phyloP scores from a whole-genome alignment of 2,113 vertebrate genomes.

The Ctenodactylus gundi region DNA sequence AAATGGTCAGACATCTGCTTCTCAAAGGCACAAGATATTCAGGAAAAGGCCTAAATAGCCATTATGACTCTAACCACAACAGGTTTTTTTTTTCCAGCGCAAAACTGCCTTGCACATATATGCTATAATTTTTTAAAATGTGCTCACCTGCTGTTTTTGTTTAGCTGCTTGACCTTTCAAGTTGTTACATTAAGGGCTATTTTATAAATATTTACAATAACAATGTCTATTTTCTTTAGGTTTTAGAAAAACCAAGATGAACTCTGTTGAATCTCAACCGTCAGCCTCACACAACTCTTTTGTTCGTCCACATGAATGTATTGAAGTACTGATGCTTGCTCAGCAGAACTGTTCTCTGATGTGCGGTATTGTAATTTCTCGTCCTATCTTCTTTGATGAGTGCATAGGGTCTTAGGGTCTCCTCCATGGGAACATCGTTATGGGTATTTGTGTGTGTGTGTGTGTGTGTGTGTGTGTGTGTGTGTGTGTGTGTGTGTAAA shows the following conservation, averaged over 20 bases:
- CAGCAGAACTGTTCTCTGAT: neutral
- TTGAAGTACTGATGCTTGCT: neutral
- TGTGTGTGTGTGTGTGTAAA: too few species aligned
- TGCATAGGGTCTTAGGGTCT: neutral
- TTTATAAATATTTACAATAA: constrained; percentile 9
- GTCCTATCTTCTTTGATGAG: neutral
- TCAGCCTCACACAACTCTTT: neutral
- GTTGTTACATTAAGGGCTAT: neutral
- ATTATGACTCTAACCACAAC: neutral
- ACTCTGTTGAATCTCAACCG: neutral
- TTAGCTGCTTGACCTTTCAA: neutral
- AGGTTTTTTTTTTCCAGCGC: neutral
- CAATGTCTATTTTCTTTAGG: neutral
- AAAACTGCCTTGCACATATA: neutral
- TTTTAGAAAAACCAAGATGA: neutral
- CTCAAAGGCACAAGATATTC: neutral
- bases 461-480: too few species aligned
- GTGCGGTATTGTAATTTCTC: neutral
- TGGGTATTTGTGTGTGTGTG: too few species aligned
- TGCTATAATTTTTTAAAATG: neutral
- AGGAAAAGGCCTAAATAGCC: neutral
- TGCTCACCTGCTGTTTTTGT: neutral
- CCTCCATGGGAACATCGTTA: too few species aligned
- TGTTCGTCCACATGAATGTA: neutral
- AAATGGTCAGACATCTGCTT: neutral